Evolutionary conservation across 2,888 invertebrate genomes (phyloP).

Genomic region (Neelides folsomi): DNA sequence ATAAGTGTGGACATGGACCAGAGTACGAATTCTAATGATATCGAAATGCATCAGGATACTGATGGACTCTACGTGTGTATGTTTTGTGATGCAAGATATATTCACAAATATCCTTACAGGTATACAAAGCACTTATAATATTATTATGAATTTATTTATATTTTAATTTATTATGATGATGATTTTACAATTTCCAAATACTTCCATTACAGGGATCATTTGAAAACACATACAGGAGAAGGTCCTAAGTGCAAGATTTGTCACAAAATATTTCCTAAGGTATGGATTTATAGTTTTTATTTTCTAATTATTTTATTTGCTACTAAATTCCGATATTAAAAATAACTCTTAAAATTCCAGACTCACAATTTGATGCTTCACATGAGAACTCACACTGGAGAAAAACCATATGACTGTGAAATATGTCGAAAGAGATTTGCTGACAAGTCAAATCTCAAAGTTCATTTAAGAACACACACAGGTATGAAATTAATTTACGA

Average conservation of each 20-base stretch:
- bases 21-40: no score
- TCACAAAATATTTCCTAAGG: conserved; percentile 14
- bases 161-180: no score
- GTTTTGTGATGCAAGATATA: conserved; percentile 28
- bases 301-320: no score
- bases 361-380: conserved; percentile 28
- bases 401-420: conserved; percentile 10
- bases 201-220: conserved; percentile 23
- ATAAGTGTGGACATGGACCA: no score
- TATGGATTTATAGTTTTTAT: no score
- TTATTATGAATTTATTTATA: no score
- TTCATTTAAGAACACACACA: conserved; percentile 9
- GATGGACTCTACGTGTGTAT: conserved; percentile 27
- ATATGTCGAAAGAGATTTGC: conserved; percentile 25
- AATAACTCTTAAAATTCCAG: conserved; percentile 15
- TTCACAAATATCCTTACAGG: conserved; percentile 29
- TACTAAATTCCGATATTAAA: no score
- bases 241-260: conserved; percentile 23
- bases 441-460: conserved; percentile 12
- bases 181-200: no score
- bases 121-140: no score
- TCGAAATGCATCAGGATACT: conserved; percentile 15
- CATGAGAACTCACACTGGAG: conserved; percentile 23
- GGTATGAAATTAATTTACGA: no score
- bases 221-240: conserved; percentile 29